Base-by-base conservation (phyloP, 2,113 vertebrate genomes). In the Cichladusa arquata region DNA sequence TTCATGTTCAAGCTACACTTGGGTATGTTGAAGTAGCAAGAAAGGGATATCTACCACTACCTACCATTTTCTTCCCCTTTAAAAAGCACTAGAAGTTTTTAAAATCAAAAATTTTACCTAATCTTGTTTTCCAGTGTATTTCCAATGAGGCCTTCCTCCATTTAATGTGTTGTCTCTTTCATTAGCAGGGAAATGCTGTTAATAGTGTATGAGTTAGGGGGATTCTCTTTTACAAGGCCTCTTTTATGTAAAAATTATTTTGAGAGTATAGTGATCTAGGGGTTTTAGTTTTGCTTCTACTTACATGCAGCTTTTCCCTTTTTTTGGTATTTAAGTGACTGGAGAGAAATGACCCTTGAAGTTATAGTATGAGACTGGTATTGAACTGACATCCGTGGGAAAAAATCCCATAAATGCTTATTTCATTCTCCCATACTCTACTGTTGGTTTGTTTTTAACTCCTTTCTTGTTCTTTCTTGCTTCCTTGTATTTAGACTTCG, bases 321-420 rank as follows among this genome's bases (percentile, higher is more conserved):
- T 47, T 95, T 97, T 96, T 93, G 90, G 92, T 97, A 95, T 97
- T 97, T 97, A 92, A 94, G 94, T 95, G 91, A 96, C 92, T 96
- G 86, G 66, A 87, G 96, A 97, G 94, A 97, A 97, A 97, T 97
- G 95, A 98, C 96, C 96, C 96, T 97, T 96, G 95, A 97, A 97
- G 97, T 97, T 95, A 94, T n/a, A 79, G 38, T 96, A 96, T 98
- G 95, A 96, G 66, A 36, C 87, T 95, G 66, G 90, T 97, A 97
- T 97, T 97, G 97, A 98, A 97, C 95, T 96, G 95, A 97, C 28
- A 56, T 96, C 82, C 93, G 81, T 92, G 78, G 80, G 29, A 22
- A 78, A 92, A 19, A 29, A 1, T 2, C 3, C 56, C 78, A 74
- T 96, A 97, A 98, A 96, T 40, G 33, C 86, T 97, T 95, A 93